Conservation (phyloP, 2,888 invertebrate genomes). For the Holacanthella duospinosa region DNA sequence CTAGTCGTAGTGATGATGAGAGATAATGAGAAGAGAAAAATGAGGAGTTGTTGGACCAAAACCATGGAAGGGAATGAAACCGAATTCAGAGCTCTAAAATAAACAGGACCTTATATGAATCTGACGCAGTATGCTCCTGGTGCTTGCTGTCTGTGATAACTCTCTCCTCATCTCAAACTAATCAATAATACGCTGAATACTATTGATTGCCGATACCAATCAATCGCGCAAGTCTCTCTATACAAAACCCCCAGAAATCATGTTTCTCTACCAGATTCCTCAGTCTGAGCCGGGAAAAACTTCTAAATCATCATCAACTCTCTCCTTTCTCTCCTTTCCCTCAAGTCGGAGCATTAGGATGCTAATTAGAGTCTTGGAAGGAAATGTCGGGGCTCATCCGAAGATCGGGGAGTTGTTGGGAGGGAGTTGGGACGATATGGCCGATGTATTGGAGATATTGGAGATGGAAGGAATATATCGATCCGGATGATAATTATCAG, state of each 20-base stretch:
- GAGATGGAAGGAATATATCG: slow-evolving; percentile 37
- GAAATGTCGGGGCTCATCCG: no score
- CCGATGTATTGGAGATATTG: slow-evolving; percentile 35
- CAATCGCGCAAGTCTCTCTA: slow-evolving; percentile 34
- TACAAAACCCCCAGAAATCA: slow-evolving; percentile 10
- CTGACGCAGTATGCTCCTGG: slow-evolving; percentile 37
- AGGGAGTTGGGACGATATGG: no score
- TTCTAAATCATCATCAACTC: slow-evolving; percentile 34
- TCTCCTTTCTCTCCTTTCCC: slow-evolving; percentile 4
- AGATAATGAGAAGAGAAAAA: slow-evolving; percentile 8
- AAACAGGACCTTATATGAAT: slow-evolving; percentile 38
- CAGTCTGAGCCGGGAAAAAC: slow-evolving; percentile 17
- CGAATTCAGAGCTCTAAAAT: slow-evolving; percentile 35
- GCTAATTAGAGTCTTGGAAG: background rate
- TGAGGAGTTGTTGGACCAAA: slow-evolving; percentile 14
- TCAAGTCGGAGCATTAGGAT: background rate
- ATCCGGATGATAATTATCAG: slow-evolving; percentile 38
- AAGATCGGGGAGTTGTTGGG: no score
- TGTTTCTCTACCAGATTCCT: slow-evolving; percentile 16
- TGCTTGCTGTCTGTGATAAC: slow-evolving; percentile 37
- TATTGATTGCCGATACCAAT: slow-evolving; percentile 38
- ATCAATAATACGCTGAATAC: slow-evolving; percentile 39
- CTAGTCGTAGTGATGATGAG: background rate
- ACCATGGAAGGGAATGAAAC: slow-evolving; percentile 30
- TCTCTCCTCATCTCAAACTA: slow-evolving; percentile 39